Evolutionary conservation across 2,888 invertebrate genomes (phyloP), one percentile per base, ranked within the genome.

Genomic region (Sympetrum striolatum): DNA sequence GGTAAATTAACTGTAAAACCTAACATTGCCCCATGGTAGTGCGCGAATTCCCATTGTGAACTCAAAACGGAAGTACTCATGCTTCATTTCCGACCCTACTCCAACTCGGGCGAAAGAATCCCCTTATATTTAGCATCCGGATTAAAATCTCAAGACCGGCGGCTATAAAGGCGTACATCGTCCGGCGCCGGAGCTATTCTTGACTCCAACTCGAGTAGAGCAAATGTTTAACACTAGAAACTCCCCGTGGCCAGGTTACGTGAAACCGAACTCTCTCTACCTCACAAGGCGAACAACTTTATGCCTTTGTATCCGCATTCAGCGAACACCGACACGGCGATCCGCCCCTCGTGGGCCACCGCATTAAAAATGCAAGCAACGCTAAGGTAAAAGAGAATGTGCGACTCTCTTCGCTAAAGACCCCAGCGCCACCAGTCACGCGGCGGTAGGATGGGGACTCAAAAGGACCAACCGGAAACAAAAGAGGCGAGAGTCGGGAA

Each of bases 321-420:
- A 53, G 53, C 60, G 37, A 60, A 53, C 48, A 8, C 60, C 37
- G 37, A 58, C 60, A 31, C 25, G 25, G 48, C 4, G 44, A 10
- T 14, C 82, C 10, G 25, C 48, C 48, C 53, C 81, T 82, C 25
- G 31, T 82, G 81, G 48, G 53, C 53, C 53, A 39, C 35, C 39
- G 12, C 86, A 86, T 86, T 64, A 86, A 86, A 86, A 86, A 86
- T 86, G 86, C 86, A 86, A 86, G 86, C 60, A 37, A 64, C 64
- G 60, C 60, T 60, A 12, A 14, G 86, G 60, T 53, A 58, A 60
- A 81, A n/a, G 81, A 25, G 44, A 37, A 86, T 86, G 35, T 53
- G 86, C 86, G 86, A 60, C 37, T 64, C 86, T 73, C 60, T 86
- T 37, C 60, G 82, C 82, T 82, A 82, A 82, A 82, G 82, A 82